Evolutionary conservation across 2,888 invertebrate genomes (phyloP), one percentile per base, ranked within the genome.

Genomic region (Anoncus sp.): DNA sequence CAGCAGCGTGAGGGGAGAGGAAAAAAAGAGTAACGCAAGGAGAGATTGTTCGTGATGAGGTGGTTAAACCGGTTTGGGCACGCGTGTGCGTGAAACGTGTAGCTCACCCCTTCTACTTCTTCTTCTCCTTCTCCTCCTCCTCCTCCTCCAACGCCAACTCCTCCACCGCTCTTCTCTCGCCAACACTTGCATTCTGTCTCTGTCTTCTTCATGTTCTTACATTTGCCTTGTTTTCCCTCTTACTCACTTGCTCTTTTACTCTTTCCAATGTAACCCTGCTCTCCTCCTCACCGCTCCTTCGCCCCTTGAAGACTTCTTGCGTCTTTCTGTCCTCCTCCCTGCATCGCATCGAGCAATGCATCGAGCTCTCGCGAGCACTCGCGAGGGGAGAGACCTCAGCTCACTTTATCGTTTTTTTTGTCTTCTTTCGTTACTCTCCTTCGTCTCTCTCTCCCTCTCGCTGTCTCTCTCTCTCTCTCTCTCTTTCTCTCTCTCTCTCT

Each of bases 1-100:
- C 4, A 31, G 38, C 38, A n/a, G 51, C 4, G 24, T 16, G 16
- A 31, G 16, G 57, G 62, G 81, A 83, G 83, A 82, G 70, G 78
- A 67, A 77, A 78, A 87, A 86, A 86, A 85, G 89, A 87, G 86
- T 85, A 87, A 85, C 86, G 87, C 86, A 85, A 89, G 86, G 89
- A 90, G 89, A 90, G 90, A 90, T 89, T 90, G 90, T 90, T 89
- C 89, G 87, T 88, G 89, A 88, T 88, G 90, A 91, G 91, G 91
- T 90, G 90, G 91, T 91, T 89, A 90, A 88, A 91, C 91, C 90
- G 91, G 91, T 91, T 91, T 84, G 81, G 81, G 84, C 86, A 85
- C 86, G 87, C 87, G 87, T 85, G 83, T 83, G 84, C 82, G 85
- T 83, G 82, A 81, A 83, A 80, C 81, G 66, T 72, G 73, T 67